Percentiles rank a stretch among this genome's conserved stretches.
These are phyloP conservation scores for Drosophila monieri DNA, from an alignment of 2,888 invertebrate species.

Conservation along the genomic window DNA sequence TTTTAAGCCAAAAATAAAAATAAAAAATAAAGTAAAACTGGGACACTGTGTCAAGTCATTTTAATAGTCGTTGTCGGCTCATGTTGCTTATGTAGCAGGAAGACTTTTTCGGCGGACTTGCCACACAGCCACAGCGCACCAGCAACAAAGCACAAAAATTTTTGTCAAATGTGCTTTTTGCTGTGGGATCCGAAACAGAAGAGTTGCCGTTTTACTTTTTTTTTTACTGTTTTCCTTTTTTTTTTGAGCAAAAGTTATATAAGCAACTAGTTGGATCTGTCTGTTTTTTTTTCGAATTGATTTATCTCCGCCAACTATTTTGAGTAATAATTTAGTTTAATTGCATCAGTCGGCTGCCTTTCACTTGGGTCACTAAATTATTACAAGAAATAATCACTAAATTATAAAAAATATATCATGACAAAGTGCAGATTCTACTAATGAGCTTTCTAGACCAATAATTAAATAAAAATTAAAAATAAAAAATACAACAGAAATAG, in stretches of 20 bases:
- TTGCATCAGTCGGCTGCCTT: constrained; percentile 50
- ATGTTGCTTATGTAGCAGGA: constrained; percentile 52
- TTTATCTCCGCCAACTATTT: constrained; percentile 60
- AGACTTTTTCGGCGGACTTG: constrained; percentile 61
- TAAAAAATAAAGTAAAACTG: constrained; percentile 39
- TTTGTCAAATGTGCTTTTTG: constrained; percentile 59
- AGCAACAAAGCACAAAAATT: constrained; percentile 32
- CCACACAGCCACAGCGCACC: constrained; percentile 10
- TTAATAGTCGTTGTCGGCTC: constrained; percentile 32
- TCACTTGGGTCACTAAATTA: constrained; percentile 46
- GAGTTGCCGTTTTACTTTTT: constrained; percentile 12
- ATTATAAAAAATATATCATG: not conserved
- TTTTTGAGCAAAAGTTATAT: constrained; percentile 48
- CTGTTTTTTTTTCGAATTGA: constrained; percentile 55
- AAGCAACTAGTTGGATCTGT: constrained; percentile 38
- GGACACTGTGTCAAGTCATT: constrained; percentile 74
- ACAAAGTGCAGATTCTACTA: not conserved
- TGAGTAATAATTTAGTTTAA: constrained; percentile 72
- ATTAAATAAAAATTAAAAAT: constrained; percentile 2
- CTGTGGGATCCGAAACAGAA: constrained; percentile 22
- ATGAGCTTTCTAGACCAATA: constrained; percentile 11
- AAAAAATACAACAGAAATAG: constrained; percentile 1
- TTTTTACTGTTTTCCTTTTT: constrained; percentile 3
- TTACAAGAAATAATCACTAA: not conserved
- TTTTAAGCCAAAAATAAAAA: constrained; percentile 34